Conservation (phyloP, 2,888 invertebrate genomes). For the Diogma glabrata region DNA sequence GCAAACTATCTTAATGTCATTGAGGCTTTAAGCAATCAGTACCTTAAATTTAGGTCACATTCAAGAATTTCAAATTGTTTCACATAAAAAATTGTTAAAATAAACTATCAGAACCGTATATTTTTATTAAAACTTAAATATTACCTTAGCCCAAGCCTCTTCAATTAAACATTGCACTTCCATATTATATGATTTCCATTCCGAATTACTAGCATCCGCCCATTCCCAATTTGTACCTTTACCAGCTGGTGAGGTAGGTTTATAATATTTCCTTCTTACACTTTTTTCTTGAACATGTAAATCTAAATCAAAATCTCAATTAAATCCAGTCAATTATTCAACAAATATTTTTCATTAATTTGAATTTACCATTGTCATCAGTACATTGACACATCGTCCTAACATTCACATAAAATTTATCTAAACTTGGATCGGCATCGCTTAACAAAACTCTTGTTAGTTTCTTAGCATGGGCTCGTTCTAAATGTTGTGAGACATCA, state of each 20-base stretch:
- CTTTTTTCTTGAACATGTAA: slow-evolving; percentile 30
- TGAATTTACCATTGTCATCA: slow-evolving; percentile 49
- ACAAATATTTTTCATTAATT: too few species aligned
- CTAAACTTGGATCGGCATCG: slow-evolving; percentile 71
- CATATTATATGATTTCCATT: slow-evolving; percentile 69
- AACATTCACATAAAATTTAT: slow-evolving; percentile 67
- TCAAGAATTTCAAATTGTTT: too few species aligned
- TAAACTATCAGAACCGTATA: too few species aligned
- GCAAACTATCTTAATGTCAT: too few species aligned
- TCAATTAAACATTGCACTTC: slow-evolving; percentile 70
- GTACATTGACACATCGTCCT: slow-evolving; percentile 59
- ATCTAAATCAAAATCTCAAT: not conserved
- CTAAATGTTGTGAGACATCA: slow-evolving; percentile 72
- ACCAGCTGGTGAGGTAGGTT: slow-evolving; percentile 68
- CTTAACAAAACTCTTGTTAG: slow-evolving; percentile 73
- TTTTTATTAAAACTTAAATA: not conserved
- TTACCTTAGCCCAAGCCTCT: slow-evolving; percentile 70
- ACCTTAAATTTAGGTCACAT: too few species aligned
- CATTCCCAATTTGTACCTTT: slow-evolving; percentile 88
- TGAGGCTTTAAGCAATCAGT: too few species aligned
- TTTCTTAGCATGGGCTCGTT: slow-evolving; percentile 72
- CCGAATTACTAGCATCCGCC: slow-evolving; percentile 53
- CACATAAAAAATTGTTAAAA: too few species aligned
- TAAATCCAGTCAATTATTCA: not conserved
- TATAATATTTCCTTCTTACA: slow-evolving; percentile 62